Conservation (phyloP, 2,888 invertebrate species). For the Oscheius onirici region DNA sequence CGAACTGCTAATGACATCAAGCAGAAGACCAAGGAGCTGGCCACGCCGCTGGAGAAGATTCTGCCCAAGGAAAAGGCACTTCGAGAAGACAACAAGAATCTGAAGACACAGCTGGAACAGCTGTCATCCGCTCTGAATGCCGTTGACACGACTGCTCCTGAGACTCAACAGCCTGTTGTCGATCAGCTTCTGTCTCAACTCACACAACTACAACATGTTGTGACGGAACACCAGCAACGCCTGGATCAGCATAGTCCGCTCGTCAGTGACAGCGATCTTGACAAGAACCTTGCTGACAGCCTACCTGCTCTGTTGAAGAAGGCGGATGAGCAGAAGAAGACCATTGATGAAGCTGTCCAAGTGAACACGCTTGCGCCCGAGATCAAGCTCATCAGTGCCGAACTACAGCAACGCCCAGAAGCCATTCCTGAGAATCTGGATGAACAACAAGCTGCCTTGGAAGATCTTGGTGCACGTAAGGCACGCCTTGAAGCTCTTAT, state of each 20-base stretch:
- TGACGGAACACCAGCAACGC: not conserved
- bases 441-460: slow-evolving; percentile 44
- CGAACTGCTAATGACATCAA: not conserved
- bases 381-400: slow-evolving; percentile 39
- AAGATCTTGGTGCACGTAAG: slow-evolving; percentile 43
- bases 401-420: slow-evolving; percentile 37
- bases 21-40: not conserved
- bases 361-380: slow-evolving; percentile 42
- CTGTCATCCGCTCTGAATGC: not conserved
- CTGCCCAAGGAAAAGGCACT: not conserved
- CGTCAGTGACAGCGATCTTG: no score
- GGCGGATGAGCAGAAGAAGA: slow-evolving; percentile 36
- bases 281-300: slow-evolving; percentile 31
- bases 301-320: no score
- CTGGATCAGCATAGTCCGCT: not conserved
- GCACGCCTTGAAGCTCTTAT: slow-evolving; percentile 42
- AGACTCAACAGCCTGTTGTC: not conserved
- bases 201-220: not conserved
- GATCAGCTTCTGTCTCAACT: not conserved
- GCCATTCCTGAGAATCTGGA: slow-evolving; percentile 32
- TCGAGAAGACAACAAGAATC: slow-evolving; percentile 1
- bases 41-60: not conserved
- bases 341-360: slow-evolving; percentile 37
- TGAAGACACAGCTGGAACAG: not conserved
- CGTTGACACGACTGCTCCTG: not conserved